phyloP scores from a whole-genome alignment of 2,113 vertebrate species.

The Sakesphorus luctuosus region DNA sequence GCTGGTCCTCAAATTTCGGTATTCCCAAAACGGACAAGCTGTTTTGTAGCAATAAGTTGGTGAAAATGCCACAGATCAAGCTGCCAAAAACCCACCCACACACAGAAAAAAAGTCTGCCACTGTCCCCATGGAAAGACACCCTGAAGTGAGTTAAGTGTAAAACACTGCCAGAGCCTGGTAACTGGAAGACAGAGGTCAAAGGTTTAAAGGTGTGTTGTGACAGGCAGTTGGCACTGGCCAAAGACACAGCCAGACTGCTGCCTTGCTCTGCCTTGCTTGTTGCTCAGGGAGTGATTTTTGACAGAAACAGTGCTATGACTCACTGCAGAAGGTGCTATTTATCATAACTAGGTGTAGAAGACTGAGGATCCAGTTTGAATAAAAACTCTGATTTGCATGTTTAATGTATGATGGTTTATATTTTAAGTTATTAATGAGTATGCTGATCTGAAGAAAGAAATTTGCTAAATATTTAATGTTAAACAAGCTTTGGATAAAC shows the following conservation, averaged over 20 bases:
- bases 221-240: not conserved
- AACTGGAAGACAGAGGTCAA: not conserved
- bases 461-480: conserved; percentile 75
- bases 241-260: not conserved
- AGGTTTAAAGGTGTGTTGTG: not conserved
- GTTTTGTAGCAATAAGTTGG: not conserved
- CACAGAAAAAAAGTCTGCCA: too few species aligned
- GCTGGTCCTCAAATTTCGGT: not conserved
- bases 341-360: conserved; percentile 13
- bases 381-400: conserved; percentile 63
- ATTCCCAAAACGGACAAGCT: not conserved
- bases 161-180: not conserved
- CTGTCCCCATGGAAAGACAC: not conserved
- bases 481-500: conserved; percentile 66
- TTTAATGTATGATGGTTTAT: conserved; percentile 56
- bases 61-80: not conserved
- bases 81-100: fast-evolving
- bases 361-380: conserved; percentile 24
- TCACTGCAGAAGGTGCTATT: conserved; percentile 36
- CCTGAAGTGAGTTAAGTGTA: not conserved
- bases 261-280: not conserved
- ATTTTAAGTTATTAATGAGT: conserved; percentile 73
- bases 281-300: not conserved
- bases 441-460: conserved; percentile 64
- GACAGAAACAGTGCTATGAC: not conserved